Evolutionary conservation across 2,888 invertebrate species (phyloP).

Genomic region (Pheosia gnoma): DNA sequence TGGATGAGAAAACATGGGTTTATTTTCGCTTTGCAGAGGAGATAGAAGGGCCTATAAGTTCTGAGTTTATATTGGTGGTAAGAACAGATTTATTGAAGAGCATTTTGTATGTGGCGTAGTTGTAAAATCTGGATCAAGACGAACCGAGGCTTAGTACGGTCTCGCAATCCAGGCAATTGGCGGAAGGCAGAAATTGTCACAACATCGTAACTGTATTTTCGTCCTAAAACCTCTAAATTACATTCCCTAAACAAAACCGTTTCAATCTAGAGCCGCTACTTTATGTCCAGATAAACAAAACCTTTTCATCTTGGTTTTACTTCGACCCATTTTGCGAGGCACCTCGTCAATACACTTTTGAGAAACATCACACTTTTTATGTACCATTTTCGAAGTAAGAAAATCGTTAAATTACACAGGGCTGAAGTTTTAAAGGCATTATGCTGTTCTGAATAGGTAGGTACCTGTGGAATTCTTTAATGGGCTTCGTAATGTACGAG

Average conservation of each 20-base stretch:
- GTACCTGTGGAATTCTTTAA: slow-evolving; percentile 1
- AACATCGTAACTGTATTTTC: not conserved
- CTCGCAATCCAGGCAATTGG: too few species aligned
- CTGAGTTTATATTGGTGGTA: too few species aligned
- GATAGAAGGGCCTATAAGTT: too few species aligned
- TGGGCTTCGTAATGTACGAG: not conserved
- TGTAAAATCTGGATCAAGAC: too few species aligned
- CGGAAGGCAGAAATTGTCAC: not conserved
- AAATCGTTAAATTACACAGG: slow-evolving; percentile 22
- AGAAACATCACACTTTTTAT: slow-evolving; percentile 16
- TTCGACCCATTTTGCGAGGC: slow-evolving; percentile 12
- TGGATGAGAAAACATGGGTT: not conserved
- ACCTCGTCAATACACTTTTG: slow-evolving; percentile 15
- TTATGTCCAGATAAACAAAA: slow-evolving; percentile 22
- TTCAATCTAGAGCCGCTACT: slow-evolving; percentile 18
- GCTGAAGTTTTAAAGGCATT: slow-evolving; percentile 22
- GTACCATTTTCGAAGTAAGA: slow-evolving; percentile 23
- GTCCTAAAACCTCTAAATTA: slow-evolving; percentile 10
- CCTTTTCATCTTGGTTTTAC: slow-evolving; percentile 25
- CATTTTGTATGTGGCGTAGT: too few species aligned
- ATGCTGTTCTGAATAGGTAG: slow-evolving; percentile 14
- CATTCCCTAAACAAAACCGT: slow-evolving; percentile 19
- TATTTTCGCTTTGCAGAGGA: not conserved
- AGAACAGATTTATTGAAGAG: too few species aligned
- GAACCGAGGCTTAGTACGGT: too few species aligned